Evolutionary conservation across 1,140 invertebrate genomes (phyloP).

Genomic region (Euwallacea similis): DNA sequence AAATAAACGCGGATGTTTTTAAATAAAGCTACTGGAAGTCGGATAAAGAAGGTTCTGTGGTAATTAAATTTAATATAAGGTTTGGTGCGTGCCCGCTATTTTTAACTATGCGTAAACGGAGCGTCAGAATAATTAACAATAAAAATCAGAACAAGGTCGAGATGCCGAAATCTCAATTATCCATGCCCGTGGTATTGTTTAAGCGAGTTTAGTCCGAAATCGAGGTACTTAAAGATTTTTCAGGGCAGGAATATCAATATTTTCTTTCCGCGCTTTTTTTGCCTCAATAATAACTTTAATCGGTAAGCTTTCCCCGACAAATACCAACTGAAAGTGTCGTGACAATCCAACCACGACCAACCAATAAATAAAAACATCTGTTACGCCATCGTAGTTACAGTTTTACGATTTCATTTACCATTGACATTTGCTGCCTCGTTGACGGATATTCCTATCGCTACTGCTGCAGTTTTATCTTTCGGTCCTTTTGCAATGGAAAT

Average conservation of each 20-base stretch:
- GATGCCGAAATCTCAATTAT: not conserved
- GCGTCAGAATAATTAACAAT: not conserved
- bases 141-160: constrained; percentile 3
- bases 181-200: constrained; percentile 5
- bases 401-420: constrained; percentile 18
- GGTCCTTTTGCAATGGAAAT: not conserved
- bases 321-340: no score
- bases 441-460: constrained; percentile 8
- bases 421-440: constrained; percentile 16
- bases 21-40: no score
- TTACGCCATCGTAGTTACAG: not conserved
- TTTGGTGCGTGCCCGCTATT: not conserved
- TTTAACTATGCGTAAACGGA: not conserved
- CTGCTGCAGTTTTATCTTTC: constrained; percentile 18
- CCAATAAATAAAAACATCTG: constrained; percentile 6
- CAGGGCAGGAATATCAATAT: no score
- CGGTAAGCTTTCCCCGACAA: no score
- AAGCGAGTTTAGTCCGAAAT: no score
- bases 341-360: not conserved
- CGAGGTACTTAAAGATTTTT: no score
- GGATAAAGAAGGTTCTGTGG: no score
- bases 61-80: not conserved
- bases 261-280: no score
- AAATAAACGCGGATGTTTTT: no score
- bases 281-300: no score